Evolutionary conservation across 1,140 invertebrate genomes (phyloP), one percentile per base, ranked within the genome.

Genomic region (Aporrectodea caliginosa): DNA sequence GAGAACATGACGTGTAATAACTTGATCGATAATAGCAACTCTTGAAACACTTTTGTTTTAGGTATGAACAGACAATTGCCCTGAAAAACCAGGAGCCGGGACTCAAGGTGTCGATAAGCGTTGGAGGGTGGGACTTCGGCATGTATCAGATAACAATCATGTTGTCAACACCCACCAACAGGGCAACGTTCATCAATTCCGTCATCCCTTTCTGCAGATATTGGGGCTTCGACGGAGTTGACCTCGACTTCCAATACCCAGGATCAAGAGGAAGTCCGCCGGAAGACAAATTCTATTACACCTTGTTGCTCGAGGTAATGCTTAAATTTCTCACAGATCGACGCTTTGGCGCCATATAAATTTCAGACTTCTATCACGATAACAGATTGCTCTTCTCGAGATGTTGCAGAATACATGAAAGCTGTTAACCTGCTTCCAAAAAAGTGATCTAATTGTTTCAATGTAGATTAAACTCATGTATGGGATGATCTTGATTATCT

Each of bases 131-230:
- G 72, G 16, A 73, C 2, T 14, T 33, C 31, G 29, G 73, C 73
- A 74, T 34, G 1, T n/a, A 34, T n/a, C 73, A 14, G 1, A 33
- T 16, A 31, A 2, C 1, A 1, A 34, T 1, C 73, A 74, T 33
- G 73, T n/a, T 74, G 31, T 74, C 73, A 1, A 74, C 73, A 0
- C 0, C 22, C 31, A 22, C 1, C 22, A 74, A 33, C 16, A 33
- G 73, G 73, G 12, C 73, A 30, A 34, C 31, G 1, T 74, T 74
- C 34, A 30, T 74, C 73, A 74, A 30, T 16, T 33, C 73, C 31
- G 16, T 31, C 22, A 32, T 74, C 1, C 2, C n/a, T 16, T 33
- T 74, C 2, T 34, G 31, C 73, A 74, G 34, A 34, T 33, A 30
- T n/a, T 0, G 22, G n/a, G 34, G 34, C 16, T 33, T 74, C 73